Evolutionary conservation across 2,888 invertebrate species (phyloP), one percentile per base, ranked within the genome.

Genomic region (Anodontia alba): DNA sequence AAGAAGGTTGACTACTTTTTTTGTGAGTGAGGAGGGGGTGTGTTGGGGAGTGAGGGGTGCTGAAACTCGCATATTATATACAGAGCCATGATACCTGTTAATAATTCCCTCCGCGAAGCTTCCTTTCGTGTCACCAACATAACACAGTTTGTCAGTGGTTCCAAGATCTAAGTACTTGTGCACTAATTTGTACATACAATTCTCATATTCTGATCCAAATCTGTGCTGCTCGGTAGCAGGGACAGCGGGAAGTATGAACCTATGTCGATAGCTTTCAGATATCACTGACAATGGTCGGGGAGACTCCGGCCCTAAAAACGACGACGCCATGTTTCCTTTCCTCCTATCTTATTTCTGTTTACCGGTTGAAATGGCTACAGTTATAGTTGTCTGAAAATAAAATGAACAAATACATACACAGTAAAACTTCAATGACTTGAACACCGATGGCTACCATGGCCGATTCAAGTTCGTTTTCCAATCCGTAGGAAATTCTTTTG

Each of bases 231-330:
- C 91, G 17, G 78, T 67, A 26, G 20, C 23, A 23, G 67, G 26
- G n/a, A 67, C n/a, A 26, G 38, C 36, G 0, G 93, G 93, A 20
- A 94, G 87, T 12, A 83, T 78, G 71, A 88, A 87, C 20, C 81
- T 85, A n/a, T 86, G 78, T 73, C 91, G 91, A 77, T 91, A 91
- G 38, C 87, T 81, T 75, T 94, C 94, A 3, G 93, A 91, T 68
- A 94, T 90, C 8, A 93, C 93, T 26, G 93, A 73, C 49, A 93
- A 89, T 10, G 94, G 94, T 20, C 91, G 83, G 1, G 93, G 94
- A 7, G 90, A 89, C 74, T 94, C 94, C 0, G 94, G 94, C 29
- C 94, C 94, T n/a, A 94, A 86, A 68, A 90, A 90, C 0, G 91
- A 36, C 2, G 54, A 54, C 26, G 54, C n/a, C 54, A 54, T 54